Evolutionary conservation across 2,888 invertebrate genomes (phyloP).

Genomic region (Epistrophella euchroma): DNA sequence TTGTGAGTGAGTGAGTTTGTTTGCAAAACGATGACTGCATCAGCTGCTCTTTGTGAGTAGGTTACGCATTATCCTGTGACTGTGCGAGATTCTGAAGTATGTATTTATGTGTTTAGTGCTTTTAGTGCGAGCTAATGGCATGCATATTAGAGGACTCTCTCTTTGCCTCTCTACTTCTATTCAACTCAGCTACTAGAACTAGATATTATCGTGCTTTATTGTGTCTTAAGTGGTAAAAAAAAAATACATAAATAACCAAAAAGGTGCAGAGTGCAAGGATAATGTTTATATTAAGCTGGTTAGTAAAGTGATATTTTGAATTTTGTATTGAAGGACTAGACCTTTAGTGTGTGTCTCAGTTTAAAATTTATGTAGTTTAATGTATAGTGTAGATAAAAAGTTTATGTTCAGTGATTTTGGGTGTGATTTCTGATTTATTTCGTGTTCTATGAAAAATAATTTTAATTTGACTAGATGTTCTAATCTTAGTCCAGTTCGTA

Average conservation of each 20-base stretch:
- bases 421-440: too few species aligned
- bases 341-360: too few species aligned
- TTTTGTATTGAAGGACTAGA: background rate
- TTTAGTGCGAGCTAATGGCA: constrained; percentile 56
- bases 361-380: too few species aligned
- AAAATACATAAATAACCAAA: constrained; percentile 45
- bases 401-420: too few species aligned
- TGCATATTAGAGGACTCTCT: constrained; percentile 38
- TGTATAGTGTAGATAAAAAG: too few species aligned
- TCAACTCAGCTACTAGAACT: background rate
- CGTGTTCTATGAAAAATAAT: too few species aligned
- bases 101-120: constrained; percentile 49
- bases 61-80: constrained; percentile 36
- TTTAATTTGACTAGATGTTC: too few species aligned
- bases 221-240: constrained; percentile 53
- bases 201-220: constrained; percentile 38
- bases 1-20: constrained; percentile 37
- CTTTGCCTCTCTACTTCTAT: background rate
- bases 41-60: constrained; percentile 21
- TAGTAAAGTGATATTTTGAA: constrained; percentile 33
- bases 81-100: constrained; percentile 25
- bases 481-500: too few species aligned
- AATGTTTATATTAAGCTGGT: constrained; percentile 60
- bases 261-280: constrained; percentile 62
- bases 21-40: constrained; percentile 39